Base-by-base conservation (phyloP, 1,140 invertebrate genomes). In the Penaeus japonicus region DNA sequence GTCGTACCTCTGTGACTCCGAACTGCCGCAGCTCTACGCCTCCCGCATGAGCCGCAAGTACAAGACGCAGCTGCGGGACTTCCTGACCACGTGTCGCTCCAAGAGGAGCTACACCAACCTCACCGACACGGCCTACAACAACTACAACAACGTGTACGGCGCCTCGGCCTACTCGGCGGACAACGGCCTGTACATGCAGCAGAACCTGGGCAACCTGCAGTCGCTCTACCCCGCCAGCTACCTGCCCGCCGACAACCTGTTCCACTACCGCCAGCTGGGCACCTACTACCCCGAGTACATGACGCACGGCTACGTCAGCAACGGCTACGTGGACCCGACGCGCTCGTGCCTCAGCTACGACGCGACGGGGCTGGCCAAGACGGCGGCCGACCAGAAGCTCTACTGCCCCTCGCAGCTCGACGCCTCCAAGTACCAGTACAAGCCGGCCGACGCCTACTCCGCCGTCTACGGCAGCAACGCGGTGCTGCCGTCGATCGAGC, bases 51-150 rank as follows among this genome's bases (percentile, higher is more conserved):
- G 91, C 86, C 94, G 96, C 39, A 94, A 97, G 90, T 98, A 98
- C 92, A 98, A 98, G 92, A 98, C 97, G 10, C 97, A 98, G 92
- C 93, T 98, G 5, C 93, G 97, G 53, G 98, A 99, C 93, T 98
- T 98, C 92, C 93, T 98, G 10, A 97, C 97, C 7, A 98, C 97
- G 1, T 98, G 97, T 92, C 94, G 97, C 83, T 96, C 96, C 85
- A 98, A 98, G 92, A 94, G 97, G 91, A 97, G 98, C 93, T 85
- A 90, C 84, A 90, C 83, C 53, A 91, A 92, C 89, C 89, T 92
- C 65, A 85, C 91, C 82, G 92, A 92, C 89, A 91, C 91, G 12
- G 89, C 92, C 81, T 92, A 93, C 22, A 91, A 92, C 77, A 89
- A 91, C 18, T 91, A 93, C 87, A 91, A 91, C 57, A 95, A 95